phyloP scores from a whole-genome alignment of 2,113 vertebrate species.

The Psilopogon haemacephalus region DNA sequence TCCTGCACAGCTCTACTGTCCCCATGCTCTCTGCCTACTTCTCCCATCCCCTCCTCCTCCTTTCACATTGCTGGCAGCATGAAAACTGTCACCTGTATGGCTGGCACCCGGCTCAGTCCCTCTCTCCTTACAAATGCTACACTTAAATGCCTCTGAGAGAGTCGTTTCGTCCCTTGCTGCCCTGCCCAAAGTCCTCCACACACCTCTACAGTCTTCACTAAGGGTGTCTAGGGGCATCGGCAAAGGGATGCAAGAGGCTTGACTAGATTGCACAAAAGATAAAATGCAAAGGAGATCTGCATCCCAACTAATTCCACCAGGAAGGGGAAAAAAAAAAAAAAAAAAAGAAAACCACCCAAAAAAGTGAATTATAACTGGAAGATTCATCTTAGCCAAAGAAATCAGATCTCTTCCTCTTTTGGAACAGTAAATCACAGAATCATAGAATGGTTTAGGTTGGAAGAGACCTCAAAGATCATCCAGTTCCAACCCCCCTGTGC shows the following conservation, averaged over 20 bases:
- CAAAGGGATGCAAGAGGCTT: not conserved
- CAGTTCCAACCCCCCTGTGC: too few species aligned
- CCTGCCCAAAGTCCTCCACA: not conserved
- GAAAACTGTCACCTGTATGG: not conserved
- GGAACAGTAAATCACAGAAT: not conserved
- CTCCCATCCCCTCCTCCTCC: not conserved
- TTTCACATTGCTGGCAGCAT: not conserved
- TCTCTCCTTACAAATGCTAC: not conserved
- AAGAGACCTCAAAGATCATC: too few species aligned
- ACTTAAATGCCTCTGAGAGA: not conserved
- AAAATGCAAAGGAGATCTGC: accelerated
- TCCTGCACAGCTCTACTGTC: not conserved
- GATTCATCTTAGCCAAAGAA: not conserved
- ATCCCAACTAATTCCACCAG: not conserved
- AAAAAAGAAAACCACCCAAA: not conserved
- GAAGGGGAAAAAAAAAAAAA: not conserved
- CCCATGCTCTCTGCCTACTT: not conserved
- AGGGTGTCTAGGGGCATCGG: not conserved
- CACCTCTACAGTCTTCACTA: not conserved
- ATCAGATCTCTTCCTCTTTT: not conserved
- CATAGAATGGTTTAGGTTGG: too few species aligned
- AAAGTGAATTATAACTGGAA: not conserved
- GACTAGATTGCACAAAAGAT: not conserved
- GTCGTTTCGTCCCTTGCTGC: not conserved
- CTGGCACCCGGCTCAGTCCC: not conserved